phyloP scores from a whole-genome alignment of 1,140 invertebrate species.

The Lepidostoma basale region DNA sequence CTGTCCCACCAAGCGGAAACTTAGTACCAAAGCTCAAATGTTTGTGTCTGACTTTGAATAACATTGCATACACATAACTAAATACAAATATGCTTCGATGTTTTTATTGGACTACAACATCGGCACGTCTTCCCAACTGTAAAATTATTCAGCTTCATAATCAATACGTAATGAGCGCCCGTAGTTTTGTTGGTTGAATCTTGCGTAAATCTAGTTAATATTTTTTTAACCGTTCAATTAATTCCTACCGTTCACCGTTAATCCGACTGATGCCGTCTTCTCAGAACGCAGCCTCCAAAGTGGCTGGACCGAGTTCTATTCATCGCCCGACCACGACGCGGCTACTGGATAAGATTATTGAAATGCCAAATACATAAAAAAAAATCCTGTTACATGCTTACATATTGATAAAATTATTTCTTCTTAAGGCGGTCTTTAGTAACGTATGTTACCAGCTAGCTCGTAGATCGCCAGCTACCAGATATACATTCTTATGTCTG shows the following conservation, averaged over 20 bases:
- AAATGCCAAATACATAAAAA: constrained; percentile 16
- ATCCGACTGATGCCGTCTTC: not conserved
- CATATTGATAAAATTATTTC: constrained; percentile 5
- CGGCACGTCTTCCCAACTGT: no score
- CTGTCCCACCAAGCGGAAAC: no score
- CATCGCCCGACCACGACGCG: not conserved
- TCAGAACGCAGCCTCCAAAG: not conserved
- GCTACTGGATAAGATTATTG: constrained; percentile 17
- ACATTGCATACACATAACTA: no score
- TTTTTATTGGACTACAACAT: no score
- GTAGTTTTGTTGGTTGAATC: no score
- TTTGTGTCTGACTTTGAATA: no score
- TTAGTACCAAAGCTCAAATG: no score
- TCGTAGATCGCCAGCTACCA: not conserved
- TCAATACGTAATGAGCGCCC: no score
- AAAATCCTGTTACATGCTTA: no score
- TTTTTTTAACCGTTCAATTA: not conserved
- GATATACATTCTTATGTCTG: constrained; percentile 26
- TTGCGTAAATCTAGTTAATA: no score
- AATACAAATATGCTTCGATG: no score
- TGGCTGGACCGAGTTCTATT: not conserved
- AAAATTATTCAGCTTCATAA: no score
- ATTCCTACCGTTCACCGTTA: not conserved
- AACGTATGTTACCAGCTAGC: not conserved
- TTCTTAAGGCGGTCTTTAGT: constrained; percentile 1